Conservation (phyloP, 2,888 invertebrate genomes). For the Pollenia labialis region DNA sequence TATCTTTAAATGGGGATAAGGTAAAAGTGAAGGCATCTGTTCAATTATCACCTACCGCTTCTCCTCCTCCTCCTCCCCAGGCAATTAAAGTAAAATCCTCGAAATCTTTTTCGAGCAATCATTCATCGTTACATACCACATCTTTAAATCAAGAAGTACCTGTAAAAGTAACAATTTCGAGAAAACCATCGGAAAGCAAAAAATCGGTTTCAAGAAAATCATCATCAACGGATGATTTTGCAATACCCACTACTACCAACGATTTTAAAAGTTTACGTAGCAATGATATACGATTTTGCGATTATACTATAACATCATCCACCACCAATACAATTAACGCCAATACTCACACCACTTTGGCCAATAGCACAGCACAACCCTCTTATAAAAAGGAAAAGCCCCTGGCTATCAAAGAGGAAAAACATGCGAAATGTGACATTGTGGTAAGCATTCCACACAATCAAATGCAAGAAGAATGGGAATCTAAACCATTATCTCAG, state of each 20-base stretch:
- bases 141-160: constrained; percentile 76
- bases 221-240: constrained; percentile 71
- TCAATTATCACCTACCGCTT: constrained; percentile 53
- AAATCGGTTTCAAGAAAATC: constrained; percentile 76
- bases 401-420: constrained; percentile 45
- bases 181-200: constrained; percentile 74
- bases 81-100: constrained; percentile 53
- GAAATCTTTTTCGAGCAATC: constrained; percentile 62
- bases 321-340: constrained; percentile 50
- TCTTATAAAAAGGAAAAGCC: constrained; percentile 39
- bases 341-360: not conserved
- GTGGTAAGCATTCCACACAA: constrained; percentile 83
- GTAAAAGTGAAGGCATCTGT: constrained; percentile 8
- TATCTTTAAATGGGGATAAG: constrained; percentile 16
- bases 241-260: constrained; percentile 76
- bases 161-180: constrained; percentile 78
- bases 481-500: constrained; percentile 78
- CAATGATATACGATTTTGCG: constrained; percentile 83
- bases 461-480: constrained; percentile 80
- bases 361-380: not conserved
- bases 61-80: not conserved
- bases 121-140: constrained; percentile 40
- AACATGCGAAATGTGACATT: constrained; percentile 78
- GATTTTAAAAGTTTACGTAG: constrained; percentile 84
- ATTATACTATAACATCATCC: constrained; percentile 78